phyloP scores from a whole-genome alignment of 2,797 vertebrate species.

The Loris lydekkerianus region DNA sequence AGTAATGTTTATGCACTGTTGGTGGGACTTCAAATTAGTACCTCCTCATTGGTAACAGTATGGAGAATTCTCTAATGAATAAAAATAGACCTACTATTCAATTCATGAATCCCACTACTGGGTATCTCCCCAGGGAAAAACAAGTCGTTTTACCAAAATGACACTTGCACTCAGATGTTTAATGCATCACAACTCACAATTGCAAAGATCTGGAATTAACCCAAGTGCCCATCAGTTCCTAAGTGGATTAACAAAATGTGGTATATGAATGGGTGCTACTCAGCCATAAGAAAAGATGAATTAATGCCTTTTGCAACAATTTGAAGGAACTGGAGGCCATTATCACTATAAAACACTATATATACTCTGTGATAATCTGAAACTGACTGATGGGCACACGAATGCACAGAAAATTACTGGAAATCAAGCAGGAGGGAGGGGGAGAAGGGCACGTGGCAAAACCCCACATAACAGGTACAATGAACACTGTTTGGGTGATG shows the following conservation, averaged over 20 bases:
- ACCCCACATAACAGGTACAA: too few species aligned
- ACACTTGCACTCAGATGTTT: background rate
- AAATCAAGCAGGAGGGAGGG: too few species aligned
- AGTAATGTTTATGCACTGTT: background rate
- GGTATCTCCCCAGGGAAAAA: background rate
- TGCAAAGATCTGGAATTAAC: background rate
- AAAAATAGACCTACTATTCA: background rate
- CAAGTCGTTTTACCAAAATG: background rate
- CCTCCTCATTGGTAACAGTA: background rate
- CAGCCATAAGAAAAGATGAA: background rate
- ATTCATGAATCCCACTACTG: background rate
- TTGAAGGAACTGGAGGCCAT: background rate
- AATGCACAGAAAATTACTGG: too few species aligned
- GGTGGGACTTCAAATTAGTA: background rate
- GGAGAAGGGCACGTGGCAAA: too few species aligned
- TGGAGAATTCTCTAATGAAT: background rate
- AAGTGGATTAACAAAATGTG: background rate
- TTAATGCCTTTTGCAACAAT: background rate
- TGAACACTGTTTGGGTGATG: too few species aligned
- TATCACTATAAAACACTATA: background rate
- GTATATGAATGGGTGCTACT: background rate
- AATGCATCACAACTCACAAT: background rate
- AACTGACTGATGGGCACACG: too few species aligned
- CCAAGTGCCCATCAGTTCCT: background rate
- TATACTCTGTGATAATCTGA: background rate